A percentile compares a stretch with the other conserved stretches of the same genome.
Evolutionary conservation across 2,113 vertebrate genomes (phyloP).

Genomic region (Apteryx mantelli): DNA sequence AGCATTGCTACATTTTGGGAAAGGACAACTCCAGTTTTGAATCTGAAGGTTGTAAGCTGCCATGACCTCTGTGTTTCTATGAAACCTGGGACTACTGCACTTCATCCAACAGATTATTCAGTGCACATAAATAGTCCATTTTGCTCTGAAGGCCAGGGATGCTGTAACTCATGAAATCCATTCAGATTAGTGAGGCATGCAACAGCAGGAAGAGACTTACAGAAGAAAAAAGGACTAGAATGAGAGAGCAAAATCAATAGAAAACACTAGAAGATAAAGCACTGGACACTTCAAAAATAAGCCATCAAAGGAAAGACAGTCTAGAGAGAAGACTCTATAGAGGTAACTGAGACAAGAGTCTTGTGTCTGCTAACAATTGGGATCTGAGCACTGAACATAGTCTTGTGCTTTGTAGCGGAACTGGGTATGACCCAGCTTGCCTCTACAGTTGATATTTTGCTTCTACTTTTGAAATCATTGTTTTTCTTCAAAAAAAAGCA

Average conservation of each 20-base stretch:
- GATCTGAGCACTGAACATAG: neutral
- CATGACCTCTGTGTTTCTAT: neutral
- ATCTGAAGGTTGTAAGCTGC: neutral
- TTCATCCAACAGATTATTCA: constrained; percentile 7
- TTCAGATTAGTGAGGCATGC: neutral
- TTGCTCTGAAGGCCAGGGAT: neutral
- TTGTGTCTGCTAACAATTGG: neutral
- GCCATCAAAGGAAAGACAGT: constrained; percentile 44
- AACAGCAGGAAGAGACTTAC: neutral
- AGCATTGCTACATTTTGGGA: neutral
- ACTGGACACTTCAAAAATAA: constrained; percentile 47
- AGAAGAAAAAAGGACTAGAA: constrained; percentile 6
- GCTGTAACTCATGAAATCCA: neutral
- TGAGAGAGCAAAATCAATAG: constrained; percentile 38
- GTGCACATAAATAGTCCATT: neutral
- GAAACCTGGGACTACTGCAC: neutral
- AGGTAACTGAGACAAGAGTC: neutral
- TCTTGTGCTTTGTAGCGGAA: constrained; percentile 20
- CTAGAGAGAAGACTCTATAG: neutral
- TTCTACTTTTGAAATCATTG: constrained; percentile 29
- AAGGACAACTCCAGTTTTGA: neutral
- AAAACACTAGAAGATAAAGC: constrained; percentile 29
- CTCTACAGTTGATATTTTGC: constrained; percentile 21
- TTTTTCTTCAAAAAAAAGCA: neutral
- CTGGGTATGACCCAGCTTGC: constrained; percentile 27